Evolutionary conservation across 2,797 vertebrate species (phyloP).

Genomic region (Calcarius lapponicus): DNA sequence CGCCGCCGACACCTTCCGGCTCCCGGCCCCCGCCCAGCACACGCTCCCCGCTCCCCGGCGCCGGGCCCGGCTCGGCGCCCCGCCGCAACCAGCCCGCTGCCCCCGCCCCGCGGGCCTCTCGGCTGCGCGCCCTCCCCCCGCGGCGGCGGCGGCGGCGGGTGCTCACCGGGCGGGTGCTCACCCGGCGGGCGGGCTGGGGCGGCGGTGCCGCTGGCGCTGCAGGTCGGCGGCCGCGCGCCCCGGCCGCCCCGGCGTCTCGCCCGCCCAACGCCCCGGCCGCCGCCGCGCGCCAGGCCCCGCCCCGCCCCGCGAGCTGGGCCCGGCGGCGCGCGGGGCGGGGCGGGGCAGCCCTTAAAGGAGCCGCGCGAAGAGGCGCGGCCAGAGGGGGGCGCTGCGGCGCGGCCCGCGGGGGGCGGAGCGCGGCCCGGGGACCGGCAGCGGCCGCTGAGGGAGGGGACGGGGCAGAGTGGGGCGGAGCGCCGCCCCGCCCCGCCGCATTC

Average conservation of each 20-base stretch:
- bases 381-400: neutral
- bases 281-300: neutral
- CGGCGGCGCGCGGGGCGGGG: neutral
- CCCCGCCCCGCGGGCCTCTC: neutral
- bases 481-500: rapidly evolving
- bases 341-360: neutral
- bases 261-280: neutral
- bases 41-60: neutral
- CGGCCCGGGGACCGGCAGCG: neutral
- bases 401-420: neutral
- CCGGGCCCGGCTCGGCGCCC: neutral
- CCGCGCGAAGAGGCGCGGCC: neutral
- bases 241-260: neutral
- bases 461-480: no score
- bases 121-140: neutral
- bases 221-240: constrained; percentile 5
- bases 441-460: neutral
- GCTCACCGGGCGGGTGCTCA: constrained; percentile 18
- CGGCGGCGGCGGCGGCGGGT: neutral
- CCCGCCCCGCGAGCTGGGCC: neutral
- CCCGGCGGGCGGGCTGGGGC: neutral
- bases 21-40: neutral
- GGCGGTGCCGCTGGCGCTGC: neutral
- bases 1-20: neutral
- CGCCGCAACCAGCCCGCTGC: neutral